Evolutionary conservation across 2,113 vertebrate genomes (phyloP).

Genomic region (Microcebus griseorufus): DNA sequence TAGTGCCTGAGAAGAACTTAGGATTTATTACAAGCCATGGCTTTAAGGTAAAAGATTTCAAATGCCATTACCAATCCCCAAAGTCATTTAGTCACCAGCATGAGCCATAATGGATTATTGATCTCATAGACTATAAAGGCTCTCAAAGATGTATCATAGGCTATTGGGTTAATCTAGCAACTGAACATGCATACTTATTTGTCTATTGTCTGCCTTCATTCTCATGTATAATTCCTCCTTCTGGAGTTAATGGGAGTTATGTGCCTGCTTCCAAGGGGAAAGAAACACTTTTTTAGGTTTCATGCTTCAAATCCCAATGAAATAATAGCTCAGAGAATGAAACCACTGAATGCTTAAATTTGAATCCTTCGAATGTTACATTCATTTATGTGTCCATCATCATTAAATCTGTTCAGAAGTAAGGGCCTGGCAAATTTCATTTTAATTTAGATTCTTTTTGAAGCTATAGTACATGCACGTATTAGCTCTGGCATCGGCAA

Average conservation of each 20-base stretch:
- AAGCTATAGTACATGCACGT: neutral
- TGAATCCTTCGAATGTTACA: constrained; percentile 26
- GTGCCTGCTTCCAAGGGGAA: neutral
- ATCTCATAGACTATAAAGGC: constrained; percentile 67
- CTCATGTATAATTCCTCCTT: constrained; percentile 45
- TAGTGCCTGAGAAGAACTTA: neutral
- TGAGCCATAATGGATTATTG: constrained; percentile 75
- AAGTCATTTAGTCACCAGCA: constrained; percentile 68
- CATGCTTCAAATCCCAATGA: constrained; percentile 46
- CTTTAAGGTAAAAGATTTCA: constrained; percentile 65
- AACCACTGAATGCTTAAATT: neutral
- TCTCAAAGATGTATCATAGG: constrained; percentile 64
- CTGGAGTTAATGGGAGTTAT: constrained; percentile 1
- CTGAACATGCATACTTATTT: constrained; percentile 56
- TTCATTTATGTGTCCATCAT: neutral
- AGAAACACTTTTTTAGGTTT: constrained; percentile 28
- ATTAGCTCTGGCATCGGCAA: neutral
- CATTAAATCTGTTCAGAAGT: constrained; percentile 19
- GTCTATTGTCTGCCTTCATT: constrained; percentile 44
- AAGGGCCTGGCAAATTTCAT: neutral
- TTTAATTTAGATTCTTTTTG: constrained; percentile 5
- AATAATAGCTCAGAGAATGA: constrained; percentile 46
- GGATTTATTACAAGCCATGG: constrained; percentile 58
- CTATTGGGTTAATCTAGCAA: constrained; percentile 57
- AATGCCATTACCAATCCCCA: constrained; percentile 51